These are phyloP conservation scores for Cherax destructor DNA, from an alignment of 1,140 invertebrate species.

Conservation along the genomic window DNA sequence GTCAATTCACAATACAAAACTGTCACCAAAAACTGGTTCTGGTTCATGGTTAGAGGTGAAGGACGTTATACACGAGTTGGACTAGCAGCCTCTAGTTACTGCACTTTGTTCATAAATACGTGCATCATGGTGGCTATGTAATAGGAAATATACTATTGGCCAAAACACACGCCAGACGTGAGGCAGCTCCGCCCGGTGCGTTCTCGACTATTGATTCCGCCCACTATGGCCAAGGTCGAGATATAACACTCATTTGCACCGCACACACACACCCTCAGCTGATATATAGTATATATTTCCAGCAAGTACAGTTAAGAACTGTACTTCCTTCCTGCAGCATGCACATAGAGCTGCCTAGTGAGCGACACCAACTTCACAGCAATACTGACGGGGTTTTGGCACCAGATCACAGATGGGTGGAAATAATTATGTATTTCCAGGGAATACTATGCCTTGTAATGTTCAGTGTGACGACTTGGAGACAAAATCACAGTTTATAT, in stretches of 20 bases:
- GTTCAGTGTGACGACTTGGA: background rate
- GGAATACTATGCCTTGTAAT: background rate
- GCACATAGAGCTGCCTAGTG: background rate
- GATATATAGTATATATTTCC: background rate
- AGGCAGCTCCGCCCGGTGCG: constrained; percentile 13
- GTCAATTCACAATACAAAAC: background rate
- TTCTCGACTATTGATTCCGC: constrained; percentile 51
- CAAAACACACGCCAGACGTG: constrained; percentile 33
- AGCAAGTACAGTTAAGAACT: background rate
- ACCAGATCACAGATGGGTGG: constrained; percentile 38
- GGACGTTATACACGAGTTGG: background rate
- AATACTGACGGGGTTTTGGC: background rate
- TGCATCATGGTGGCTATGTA: background rate
- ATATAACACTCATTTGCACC: background rate
- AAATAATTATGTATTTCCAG: background rate
- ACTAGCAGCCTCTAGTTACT: background rate
- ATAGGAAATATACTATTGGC: constrained; percentile 11
- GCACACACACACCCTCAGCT: background rate
- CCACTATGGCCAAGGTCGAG: constrained; percentile 51
- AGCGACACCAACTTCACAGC: constrained; percentile 2
- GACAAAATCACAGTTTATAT: constrained; percentile 2
- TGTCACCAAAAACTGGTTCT: background rate
- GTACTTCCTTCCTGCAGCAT: background rate
- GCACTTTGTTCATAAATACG: background rate
- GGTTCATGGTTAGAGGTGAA: background rate